Evolutionary conservation across 2,888 invertebrate genomes (phyloP).

Genomic region (Leistus spinibarbis): DNA sequence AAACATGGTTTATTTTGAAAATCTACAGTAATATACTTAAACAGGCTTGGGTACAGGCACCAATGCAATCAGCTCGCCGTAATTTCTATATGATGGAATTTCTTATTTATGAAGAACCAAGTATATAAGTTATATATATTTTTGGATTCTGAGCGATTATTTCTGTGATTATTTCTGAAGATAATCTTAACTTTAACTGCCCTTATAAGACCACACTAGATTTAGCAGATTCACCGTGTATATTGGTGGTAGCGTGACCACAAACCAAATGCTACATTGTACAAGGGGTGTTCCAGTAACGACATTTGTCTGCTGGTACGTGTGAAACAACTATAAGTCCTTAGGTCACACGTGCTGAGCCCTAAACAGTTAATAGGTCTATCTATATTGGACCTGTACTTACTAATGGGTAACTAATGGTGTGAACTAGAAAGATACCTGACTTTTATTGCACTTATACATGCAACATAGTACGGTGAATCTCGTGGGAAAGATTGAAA

Average conservation of each 20-base stretch:
- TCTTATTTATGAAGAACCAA: too few relatives aligned
- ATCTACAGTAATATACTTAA: too few relatives aligned
- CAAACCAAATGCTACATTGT: not conserved
- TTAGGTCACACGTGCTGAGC: not conserved
- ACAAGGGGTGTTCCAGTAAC: not conserved
- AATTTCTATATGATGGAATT: too few relatives aligned
- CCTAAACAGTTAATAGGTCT: slow-evolving; percentile 5
- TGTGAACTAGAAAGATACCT: slow-evolving; percentile 19
- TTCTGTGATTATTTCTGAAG: not conserved
- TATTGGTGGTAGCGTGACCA: not conserved
- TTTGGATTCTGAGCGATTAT: too few relatives aligned
- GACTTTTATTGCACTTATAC: slow-evolving; percentile 11
- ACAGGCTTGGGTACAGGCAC: too few relatives aligned
- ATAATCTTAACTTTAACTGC: not conserved
- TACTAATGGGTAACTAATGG: slow-evolving; percentile 22
- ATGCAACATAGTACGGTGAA: not conserved
- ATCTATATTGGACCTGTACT: not conserved
- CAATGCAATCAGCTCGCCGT: too few relatives aligned
- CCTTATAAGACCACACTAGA: not conserved
- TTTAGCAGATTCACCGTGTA: not conserved
- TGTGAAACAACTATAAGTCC: slow-evolving; percentile 6
- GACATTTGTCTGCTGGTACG: not conserved
- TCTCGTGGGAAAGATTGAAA: not conserved
- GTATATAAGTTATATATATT: too few relatives aligned
- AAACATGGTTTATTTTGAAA: too few relatives aligned